These are phyloP conservation scores for Chymomyza costata DNA, from an alignment of 1,140 invertebrate species.

Conservation along the genomic window DNA sequence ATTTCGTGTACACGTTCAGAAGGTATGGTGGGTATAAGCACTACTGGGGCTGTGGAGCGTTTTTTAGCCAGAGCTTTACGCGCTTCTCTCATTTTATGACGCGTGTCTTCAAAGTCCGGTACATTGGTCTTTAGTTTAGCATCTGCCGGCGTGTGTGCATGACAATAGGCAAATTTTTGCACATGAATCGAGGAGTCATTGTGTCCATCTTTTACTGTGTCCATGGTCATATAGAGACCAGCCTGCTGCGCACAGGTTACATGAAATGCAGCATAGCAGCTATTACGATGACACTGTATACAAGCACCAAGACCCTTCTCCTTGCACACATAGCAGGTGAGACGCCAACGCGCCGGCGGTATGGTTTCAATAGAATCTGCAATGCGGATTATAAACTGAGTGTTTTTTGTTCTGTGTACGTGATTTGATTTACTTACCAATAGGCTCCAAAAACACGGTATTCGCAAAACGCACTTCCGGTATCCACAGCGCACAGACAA, in stretches of 20 bases:
- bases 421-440: constrained; percentile 77
- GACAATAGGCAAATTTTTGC: constrained; percentile 96
- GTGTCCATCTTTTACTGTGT: constrained; percentile 87
- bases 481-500: constrained; percentile 99
- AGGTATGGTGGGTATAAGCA: constrained; percentile 95
- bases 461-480: constrained; percentile 99
- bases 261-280: constrained; percentile 98
- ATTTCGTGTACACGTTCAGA: constrained; percentile 92
- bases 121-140: constrained; percentile 74
- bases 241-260: constrained; percentile 99
- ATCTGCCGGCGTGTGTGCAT: constrained; percentile 92
- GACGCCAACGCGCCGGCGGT: constrained; percentile 94
- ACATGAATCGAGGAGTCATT: constrained; percentile 85
- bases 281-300: constrained; percentile 97
- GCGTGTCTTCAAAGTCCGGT: constrained; percentile 67
- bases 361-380: constrained; percentile 96
- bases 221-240: constrained; percentile 96
- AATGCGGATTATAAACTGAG: neutral
- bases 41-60: constrained; percentile 90
- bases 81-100: constrained; percentile 85
- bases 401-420: too few relatives aligned
- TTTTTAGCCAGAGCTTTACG: constrained; percentile 86
- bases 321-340: constrained; percentile 98
- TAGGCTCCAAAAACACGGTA: constrained; percentile 97
- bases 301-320: constrained; percentile 95